These are phyloP conservation scores for Limnephilus lunatus DNA, from an alignment of 2,888 invertebrate genomes.

Conservation along the genomic window DNA sequence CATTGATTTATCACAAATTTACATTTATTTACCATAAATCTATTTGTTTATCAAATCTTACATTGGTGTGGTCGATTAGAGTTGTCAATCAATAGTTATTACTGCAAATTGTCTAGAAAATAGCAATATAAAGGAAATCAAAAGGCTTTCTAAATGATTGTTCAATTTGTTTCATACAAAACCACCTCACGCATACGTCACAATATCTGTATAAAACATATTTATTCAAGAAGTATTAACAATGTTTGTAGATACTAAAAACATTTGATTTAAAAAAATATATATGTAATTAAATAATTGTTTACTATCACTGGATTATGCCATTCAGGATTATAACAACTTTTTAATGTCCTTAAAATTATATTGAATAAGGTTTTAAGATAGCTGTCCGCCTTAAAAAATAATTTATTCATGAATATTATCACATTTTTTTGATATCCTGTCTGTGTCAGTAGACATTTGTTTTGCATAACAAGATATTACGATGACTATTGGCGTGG, in stretches of 20 bases:
- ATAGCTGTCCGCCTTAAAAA: too few species aligned
- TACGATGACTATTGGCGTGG: background rate
- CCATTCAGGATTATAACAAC: slow-evolving; percentile 2
- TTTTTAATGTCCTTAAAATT: background rate
- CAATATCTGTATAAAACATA: background rate
- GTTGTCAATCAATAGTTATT: background rate
- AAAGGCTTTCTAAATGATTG: background rate
- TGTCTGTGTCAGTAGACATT: background rate
- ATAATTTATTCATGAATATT: background rate
- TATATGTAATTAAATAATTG: background rate
- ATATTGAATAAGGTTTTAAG: too few species aligned
- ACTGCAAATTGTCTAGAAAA: background rate
- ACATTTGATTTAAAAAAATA: background rate
- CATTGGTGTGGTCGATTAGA: background rate
- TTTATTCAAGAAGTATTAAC: background rate
- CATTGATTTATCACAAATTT: background rate
- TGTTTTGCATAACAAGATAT: background rate
- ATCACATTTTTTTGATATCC: background rate
- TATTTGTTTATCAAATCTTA: too few species aligned
- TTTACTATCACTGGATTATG: background rate
- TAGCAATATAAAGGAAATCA: background rate
- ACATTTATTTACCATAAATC: background rate
- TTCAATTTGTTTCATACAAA: background rate
- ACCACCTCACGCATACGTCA: too few species aligned
- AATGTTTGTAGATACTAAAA: background rate